Evolutionary conservation across 2,113 vertebrate genomes (phyloP), one percentile per base, ranked within the genome.

Genomic region (Syngnathus scovelli): DNA sequence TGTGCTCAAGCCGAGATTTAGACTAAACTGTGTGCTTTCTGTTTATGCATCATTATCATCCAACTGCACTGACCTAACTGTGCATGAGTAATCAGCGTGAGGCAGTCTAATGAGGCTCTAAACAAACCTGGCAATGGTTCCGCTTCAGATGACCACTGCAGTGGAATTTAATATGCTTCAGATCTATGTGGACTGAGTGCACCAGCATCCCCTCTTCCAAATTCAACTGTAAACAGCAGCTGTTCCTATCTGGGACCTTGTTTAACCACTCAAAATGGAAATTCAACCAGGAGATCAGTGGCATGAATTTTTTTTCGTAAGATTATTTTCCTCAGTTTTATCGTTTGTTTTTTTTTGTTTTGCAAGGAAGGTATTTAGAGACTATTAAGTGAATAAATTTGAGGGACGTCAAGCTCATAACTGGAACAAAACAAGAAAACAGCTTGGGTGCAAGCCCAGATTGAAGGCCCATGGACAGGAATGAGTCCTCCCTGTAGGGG

Each of bases 361-460:
- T 69, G 44, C 51, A 19, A 61, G 59, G 38, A 41, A 43, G 39
- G 2, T 16, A 15, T 62, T 39, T 19, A 5, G 9, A 37, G 5
- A 39, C 37, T n/a, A 12, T 61, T n/a, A 61, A 70, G 65, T 64
- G 49, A 69, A 70, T 69, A 72, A 78, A 63, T 86, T 68, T 79
- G 79, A 75, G 69, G 64, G 1, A 64, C 52, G 62, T 49, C 51
- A 71, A 77, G 65, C 78, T 75, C 69, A 65, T 66, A 58, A 61
- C 76, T 87, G 78, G 82, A 84, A 80, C 80, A 72, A 72, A 79
- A 82, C 69, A 79, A 80, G 79, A 81, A 74, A 72, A 44, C 59
- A 76, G 52, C 74, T 85, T 85, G 81, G 85, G 78, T 79, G 54
- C 63, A 44, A 84, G 81, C 83, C 86, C 88, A 87, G 83, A 75